Conservation (phyloP, 92 coral and sea anemone species). For the Epizoanthus scotinus region DNA sequence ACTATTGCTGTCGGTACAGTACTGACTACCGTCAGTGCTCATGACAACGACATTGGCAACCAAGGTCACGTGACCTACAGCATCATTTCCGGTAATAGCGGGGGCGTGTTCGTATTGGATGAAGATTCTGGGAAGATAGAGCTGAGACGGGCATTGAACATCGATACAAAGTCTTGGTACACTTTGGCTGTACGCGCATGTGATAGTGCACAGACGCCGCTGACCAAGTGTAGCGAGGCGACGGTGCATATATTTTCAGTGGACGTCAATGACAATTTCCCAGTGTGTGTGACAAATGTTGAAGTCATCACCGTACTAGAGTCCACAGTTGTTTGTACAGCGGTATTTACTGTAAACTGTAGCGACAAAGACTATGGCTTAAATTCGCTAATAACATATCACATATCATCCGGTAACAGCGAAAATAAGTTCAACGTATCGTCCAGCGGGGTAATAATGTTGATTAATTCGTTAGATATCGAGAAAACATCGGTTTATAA, state of each 20-base stretch:
- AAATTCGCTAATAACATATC: conserved; percentile 44
- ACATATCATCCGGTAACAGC: conserved; percentile 46
- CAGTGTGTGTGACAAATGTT: conserved; percentile 39
- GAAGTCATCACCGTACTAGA: conserved; percentile 53
- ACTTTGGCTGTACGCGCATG: conserved; percentile 46
- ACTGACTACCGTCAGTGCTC: conserved; percentile 52
- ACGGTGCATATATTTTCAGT: conserved; percentile 51
- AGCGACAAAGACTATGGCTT: conserved; percentile 49
- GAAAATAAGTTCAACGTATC: conserved; percentile 59
- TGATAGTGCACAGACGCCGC: conserved; percentile 50
- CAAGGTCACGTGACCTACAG: conserved; percentile 68
- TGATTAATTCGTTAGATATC: conserved; percentile 39
- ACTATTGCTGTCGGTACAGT: conserved; percentile 55
- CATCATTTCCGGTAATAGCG: conserved; percentile 58
- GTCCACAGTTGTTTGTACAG: conserved; percentile 52
- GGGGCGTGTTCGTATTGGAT: conserved; percentile 58
- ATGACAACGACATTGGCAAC: conserved; percentile 57
- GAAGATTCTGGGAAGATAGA: conserved; percentile 54
- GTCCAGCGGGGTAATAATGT: conserved; percentile 51
- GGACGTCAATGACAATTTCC: conserved; percentile 66
- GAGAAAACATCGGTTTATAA: conserved; percentile 50
- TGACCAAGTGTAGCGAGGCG: conserved; percentile 54
- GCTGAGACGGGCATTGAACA: conserved; percentile 47
- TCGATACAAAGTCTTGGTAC: conserved; percentile 44
- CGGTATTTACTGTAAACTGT: conserved; percentile 53